Conservation (phyloP, 2,888 invertebrate genomes). For the Macropis europaea region DNA sequence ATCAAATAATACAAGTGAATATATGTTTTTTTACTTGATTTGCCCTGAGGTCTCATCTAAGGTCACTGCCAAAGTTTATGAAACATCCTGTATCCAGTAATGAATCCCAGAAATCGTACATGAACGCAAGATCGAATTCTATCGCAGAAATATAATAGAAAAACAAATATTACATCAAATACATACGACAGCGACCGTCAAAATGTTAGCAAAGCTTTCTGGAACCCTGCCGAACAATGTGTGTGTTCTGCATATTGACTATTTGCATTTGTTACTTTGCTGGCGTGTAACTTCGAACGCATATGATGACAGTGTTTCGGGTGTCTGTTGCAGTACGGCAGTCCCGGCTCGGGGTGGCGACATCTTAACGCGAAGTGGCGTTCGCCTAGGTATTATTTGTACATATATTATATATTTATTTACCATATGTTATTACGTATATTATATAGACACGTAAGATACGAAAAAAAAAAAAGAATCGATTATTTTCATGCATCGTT, state of each 20-base stretch:
- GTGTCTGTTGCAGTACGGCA: conserved; percentile 92
- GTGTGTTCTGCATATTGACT: conserved; percentile 8
- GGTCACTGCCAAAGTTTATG: too few species aligned
- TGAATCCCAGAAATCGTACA: too few species aligned
- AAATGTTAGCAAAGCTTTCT: too few species aligned
- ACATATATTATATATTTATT: conserved; percentile 63
- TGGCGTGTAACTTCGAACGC: conserved; percentile 61
- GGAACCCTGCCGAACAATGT: neutral
- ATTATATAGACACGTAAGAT: conserved; percentile 21
- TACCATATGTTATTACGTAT: conserved; percentile 43
- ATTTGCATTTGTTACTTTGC: conserved; percentile 39
- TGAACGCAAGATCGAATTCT: too few species aligned
- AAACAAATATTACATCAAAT: too few species aligned
- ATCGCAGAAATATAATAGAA: too few species aligned
- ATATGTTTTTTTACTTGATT: too few species aligned
- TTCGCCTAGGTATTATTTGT: conserved; percentile 77
- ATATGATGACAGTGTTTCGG: conserved; percentile 72
- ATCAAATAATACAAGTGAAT: too few species aligned
- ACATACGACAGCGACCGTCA: too few species aligned
- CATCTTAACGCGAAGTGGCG: conserved; percentile 85
- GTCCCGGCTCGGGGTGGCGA: conserved; percentile 92
- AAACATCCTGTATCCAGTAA: too few species aligned
- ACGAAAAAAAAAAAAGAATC: conserved; percentile 24
- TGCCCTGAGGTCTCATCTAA: too few species aligned
- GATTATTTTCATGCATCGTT: conserved; percentile 40